These are phyloP conservation scores for Thecophora atra DNA, from an alignment of 2,888 invertebrate species.

Conservation along the genomic window DNA sequence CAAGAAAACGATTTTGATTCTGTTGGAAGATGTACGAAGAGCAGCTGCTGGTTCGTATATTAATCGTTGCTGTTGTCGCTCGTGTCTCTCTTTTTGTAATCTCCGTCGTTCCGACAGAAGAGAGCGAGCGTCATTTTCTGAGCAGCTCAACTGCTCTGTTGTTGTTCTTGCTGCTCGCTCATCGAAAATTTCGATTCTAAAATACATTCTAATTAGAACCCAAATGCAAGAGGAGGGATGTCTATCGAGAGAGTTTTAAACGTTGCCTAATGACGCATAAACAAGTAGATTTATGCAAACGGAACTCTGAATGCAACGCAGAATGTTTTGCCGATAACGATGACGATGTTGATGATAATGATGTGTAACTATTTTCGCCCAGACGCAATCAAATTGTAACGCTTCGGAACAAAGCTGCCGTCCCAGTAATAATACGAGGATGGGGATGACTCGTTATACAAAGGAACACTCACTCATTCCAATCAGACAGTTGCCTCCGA, in stretches of 20 bases:
- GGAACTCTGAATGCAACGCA: not conserved
- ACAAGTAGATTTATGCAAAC: slow-evolving; percentile 27
- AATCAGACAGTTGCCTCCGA: not conserved
- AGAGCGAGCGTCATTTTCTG: too few relatives aligned
- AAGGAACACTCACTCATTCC: not conserved
- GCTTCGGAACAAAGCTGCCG: not conserved
- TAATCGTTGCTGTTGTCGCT: not conserved
- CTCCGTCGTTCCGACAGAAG: too few relatives aligned
- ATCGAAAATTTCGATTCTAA: too few relatives aligned
- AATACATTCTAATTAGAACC: too few relatives aligned
- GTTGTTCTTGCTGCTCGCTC: too few relatives aligned
- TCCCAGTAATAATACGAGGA: not conserved
- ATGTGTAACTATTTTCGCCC: not conserved
- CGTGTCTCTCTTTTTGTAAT: too few relatives aligned
- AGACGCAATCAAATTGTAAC: not conserved
- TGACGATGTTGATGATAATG: not conserved
- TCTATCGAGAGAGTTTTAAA: slow-evolving; percentile 14
- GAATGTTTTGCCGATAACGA: not conserved
- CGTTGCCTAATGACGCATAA: slow-evolving; percentile 31
- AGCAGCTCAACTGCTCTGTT: too few relatives aligned
- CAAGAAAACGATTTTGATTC: not conserved
- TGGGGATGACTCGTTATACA: not conserved
- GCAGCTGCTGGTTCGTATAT: too few relatives aligned
- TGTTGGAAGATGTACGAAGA: not conserved
- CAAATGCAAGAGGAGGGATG: not conserved